Evolutionary conservation across 2,797 vertebrate genomes (phyloP).

Genomic region (Bradypus variegatus): DNA sequence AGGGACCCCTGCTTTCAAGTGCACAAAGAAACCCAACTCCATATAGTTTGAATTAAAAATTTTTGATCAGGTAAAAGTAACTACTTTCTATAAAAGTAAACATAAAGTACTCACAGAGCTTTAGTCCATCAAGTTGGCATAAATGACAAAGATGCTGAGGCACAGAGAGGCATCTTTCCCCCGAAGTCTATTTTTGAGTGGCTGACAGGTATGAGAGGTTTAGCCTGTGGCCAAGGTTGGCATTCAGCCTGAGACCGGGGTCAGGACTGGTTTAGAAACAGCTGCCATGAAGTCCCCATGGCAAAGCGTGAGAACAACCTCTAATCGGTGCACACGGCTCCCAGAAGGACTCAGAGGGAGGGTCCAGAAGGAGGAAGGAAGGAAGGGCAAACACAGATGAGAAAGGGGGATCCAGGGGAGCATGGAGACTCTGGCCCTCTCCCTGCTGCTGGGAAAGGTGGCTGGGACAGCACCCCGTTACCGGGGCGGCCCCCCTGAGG

Average conservation of each 20-base stretch:
- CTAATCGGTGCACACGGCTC: neutral
- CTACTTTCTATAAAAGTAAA: neutral
- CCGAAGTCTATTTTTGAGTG: neutral
- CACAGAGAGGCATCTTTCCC: neutral
- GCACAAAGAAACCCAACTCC: neutral
- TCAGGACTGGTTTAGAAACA: neutral
- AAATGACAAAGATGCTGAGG: neutral
- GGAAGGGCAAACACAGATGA: no score
- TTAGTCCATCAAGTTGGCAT: neutral
- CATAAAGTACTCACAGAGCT: neutral
- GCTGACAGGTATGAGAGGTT: neutral
- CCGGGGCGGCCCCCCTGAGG: neutral
- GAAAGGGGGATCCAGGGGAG: no score
- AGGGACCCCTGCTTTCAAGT: neutral
- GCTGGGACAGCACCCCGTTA: accelerated
- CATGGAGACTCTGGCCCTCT: neutral
- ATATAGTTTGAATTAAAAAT: neutral
- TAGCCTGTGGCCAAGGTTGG: neutral
- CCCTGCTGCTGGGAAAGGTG: neutral
- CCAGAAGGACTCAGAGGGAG: neutral
- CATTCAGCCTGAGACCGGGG: neutral
- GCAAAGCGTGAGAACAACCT: neutral
- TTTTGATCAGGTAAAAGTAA: neutral
- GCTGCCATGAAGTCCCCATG: neutral
- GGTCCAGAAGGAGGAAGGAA: neutral